Conservation (phyloP, 1,140 invertebrate species). For the Penaeus vannamei region DNA sequence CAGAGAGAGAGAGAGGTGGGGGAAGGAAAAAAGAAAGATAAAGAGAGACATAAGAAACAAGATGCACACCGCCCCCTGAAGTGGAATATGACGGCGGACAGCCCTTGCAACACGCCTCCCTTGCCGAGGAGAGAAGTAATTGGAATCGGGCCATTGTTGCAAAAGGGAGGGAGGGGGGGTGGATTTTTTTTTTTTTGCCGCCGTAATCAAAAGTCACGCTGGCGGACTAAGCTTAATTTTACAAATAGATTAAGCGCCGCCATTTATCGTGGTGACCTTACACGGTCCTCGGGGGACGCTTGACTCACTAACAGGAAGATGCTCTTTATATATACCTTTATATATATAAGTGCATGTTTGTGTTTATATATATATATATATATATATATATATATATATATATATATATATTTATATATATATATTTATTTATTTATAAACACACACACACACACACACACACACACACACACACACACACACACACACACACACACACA, state of each 20-base stretch:
- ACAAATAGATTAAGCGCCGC: too few species aligned
- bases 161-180: not conserved
- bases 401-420: not conserved
- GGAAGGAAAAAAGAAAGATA: not conserved
- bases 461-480: not conserved
- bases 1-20: slow-evolving; percentile 1
- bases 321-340: not conserved
- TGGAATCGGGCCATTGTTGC: too few species aligned
- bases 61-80: not conserved
- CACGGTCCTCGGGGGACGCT: too few species aligned
- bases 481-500: too few species aligned
- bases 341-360: slow-evolving; percentile 6
- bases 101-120: too few species aligned
- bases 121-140: too few species aligned
- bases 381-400: slow-evolving; percentile 23
- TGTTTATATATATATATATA: slow-evolving; percentile 18
- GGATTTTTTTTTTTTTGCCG: not conserved
- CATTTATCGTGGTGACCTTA: too few species aligned
- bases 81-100: too few species aligned
- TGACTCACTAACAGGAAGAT: not conserved
- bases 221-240: not conserved
- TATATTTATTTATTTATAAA: not conserved
- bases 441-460: not conserved
- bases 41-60: not conserved
- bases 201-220: not conserved